These are phyloP conservation scores for Teinopalpus imperialis DNA, from an alignment of 2,888 invertebrate genomes.

Conservation along the genomic window DNA sequence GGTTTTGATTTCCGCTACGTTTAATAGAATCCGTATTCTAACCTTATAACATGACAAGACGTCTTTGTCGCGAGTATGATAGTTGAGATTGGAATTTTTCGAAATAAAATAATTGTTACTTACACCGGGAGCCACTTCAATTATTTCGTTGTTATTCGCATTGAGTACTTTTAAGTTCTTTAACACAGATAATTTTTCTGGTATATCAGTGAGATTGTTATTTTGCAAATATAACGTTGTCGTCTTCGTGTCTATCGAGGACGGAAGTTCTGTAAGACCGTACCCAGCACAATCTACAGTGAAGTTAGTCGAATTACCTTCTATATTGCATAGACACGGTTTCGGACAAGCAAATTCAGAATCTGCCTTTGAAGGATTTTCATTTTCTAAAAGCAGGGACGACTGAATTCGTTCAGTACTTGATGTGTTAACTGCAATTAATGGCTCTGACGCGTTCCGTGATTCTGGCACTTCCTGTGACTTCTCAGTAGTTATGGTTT, in stretches of 20 bases:
- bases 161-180: conserved; percentile 62
- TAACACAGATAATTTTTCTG: conserved; percentile 56
- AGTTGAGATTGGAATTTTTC: too few species aligned
- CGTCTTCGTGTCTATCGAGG: conserved; percentile 55
- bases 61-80: too few species aligned
- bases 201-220: conserved; percentile 65
- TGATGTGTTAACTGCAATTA: conserved; percentile 24
- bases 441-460: neutral
- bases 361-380: conserved; percentile 31
- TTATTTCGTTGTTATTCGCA: conserved; percentile 60
- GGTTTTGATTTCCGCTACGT: too few species aligned
- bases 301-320: conserved; percentile 51
- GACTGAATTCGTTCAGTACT: conserved; percentile 27
- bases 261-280: conserved; percentile 72
- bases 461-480: neutral
- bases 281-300: conserved; percentile 74
- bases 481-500: conserved; percentile 18
- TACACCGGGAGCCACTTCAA: conserved; percentile 62
- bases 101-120: too few species aligned
- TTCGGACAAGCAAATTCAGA: conserved; percentile 49
- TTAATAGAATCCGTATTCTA: too few species aligned
- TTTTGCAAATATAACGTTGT: conserved; percentile 64
- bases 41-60: too few species aligned
- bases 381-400: conserved; percentile 9
- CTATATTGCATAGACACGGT: conserved; percentile 59